Conservation (phyloP, 2,888 invertebrate species). For the Cacoxenus indagator region DNA sequence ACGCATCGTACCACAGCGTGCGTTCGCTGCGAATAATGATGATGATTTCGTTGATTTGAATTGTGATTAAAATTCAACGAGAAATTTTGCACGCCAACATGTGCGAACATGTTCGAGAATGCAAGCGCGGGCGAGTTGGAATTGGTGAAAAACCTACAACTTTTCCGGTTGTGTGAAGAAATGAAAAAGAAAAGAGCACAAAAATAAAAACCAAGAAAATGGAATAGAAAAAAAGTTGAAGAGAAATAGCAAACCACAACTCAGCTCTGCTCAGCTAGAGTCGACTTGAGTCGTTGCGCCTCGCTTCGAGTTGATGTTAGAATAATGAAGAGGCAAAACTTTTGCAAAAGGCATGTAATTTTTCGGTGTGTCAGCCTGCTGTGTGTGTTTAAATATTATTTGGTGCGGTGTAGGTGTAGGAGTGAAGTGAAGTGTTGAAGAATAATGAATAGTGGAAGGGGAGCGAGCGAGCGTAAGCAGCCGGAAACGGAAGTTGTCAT, state of each 20-base stretch:
- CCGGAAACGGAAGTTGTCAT: conserved; percentile 61
- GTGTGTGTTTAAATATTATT: conserved; percentile 27
- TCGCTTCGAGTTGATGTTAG: conserved; percentile 57
- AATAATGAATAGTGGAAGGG: background rate
- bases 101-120: conserved; percentile 13
- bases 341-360: conserved; percentile 67
- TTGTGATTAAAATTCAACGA: conserved; percentile 67
- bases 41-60: conserved; percentile 65
- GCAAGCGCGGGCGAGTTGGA: background rate
- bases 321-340: conserved; percentile 69
- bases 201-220: conserved; percentile 15
- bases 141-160: conserved; percentile 34
- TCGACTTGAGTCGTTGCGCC: conserved; percentile 31
- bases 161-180: conserved; percentile 44
- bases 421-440: background rate
- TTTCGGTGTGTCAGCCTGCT: conserved; percentile 68
- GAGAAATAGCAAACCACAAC: conserved; percentile 64
- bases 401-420: conserved; percentile 1
- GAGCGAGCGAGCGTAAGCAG: conserved; percentile 9
- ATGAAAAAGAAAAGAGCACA: conserved; percentile 9
- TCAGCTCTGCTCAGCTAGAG: conserved; percentile 25
- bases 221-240: conserved; percentile 33
- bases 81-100: conserved; percentile 50
- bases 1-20: background rate
- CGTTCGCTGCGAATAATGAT: conserved; percentile 50